Conservation (phyloP, 2,888 invertebrate genomes). For the Lithophane ornitopus region DNA sequence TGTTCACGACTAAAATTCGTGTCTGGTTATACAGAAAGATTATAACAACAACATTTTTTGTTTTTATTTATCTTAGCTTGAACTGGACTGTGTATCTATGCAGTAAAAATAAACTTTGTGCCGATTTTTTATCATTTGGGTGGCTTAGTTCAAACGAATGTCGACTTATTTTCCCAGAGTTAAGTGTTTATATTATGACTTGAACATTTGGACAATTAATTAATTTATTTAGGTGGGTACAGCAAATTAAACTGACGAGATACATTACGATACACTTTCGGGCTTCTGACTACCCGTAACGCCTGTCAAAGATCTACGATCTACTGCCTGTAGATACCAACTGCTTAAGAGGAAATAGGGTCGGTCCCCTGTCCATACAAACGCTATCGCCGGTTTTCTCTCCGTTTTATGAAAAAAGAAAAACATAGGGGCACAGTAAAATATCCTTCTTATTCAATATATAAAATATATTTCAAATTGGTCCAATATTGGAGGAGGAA, state of each 20-base stretch:
- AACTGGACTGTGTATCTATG: slow-evolving; percentile 7
- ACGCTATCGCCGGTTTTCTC: no score
- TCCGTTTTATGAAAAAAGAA: no score
- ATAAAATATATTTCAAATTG: no score
- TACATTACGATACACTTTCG: no score
- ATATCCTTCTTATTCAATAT: no score
- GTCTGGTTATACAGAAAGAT: slow-evolving; percentile 8
- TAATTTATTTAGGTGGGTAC: not conserved
- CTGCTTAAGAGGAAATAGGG: no score
- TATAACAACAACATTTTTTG: slow-evolving; percentile 24
- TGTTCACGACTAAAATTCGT: slow-evolving; percentile 33
- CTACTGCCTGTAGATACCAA: no score
- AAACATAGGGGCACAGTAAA: no score
- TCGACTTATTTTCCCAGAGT: not conserved
- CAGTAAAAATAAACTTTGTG: slow-evolving; percentile 11
- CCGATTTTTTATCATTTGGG: slow-evolving; percentile 7
- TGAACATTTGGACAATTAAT: not conserved
- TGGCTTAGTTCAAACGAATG: slow-evolving; percentile 4
- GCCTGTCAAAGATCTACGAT: no score
- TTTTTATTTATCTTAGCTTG: slow-evolving; percentile 15
- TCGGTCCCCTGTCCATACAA: no score
- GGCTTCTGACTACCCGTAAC: no score
- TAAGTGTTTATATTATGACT: not conserved
- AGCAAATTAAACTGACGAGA: not conserved
- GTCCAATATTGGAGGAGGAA: no score